Base-by-base conservation (phyloP, 53 echinoderm and acorn worm species). In the Arbacia lixula region DNA sequence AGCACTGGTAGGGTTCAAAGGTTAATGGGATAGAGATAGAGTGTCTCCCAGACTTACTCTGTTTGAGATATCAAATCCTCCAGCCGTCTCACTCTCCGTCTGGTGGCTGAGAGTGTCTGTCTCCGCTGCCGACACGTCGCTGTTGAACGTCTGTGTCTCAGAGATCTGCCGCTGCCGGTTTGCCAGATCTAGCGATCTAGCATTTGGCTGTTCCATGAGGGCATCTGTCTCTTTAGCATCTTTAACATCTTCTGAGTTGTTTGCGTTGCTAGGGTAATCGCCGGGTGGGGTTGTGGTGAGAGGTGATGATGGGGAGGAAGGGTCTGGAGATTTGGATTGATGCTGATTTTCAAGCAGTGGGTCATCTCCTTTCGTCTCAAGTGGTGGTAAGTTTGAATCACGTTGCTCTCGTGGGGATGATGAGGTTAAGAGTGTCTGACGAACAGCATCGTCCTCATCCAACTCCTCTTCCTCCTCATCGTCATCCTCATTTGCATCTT, bases 41-140 rank as follows among this genome's bases (percentile, higher is more conserved):
- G n/a, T n/a, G n/a, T n/a, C n/a, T 68, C 16, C 68, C 19, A 40
- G 22, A 6, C 24, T 87, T 75, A 95, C 99, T 88, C 99, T 88
- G 58, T 99, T 99, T 8, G 94, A 90, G 30, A 99, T 92, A 56
- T 99, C 99, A 87, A 92, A 94, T n/a, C 91, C 96, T 53, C 88
- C 93, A 12, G 90, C 88, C 22, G 93, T 91, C 40, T 91, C 99
- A 40, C 99, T 99, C 62, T 99, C 99, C 8, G 96, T 93, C 30
- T 80, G 87, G 11, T 90, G 89, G 43, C 90, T 93, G 28, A 93
- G 22, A 5, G 90, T 87, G 42, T 81, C 82, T n/a, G 86, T 86
- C 54, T 93, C 93, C 12, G 76, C 86, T 9, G 86, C 93, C 1
- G 83, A 89, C 19, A 84, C 91, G 36, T 95, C 95, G 21, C 95